Evolutionary conservation across 2,113 vertebrate species (phyloP).

Genomic region (Cyphomyrus plagiostoma): DNA sequence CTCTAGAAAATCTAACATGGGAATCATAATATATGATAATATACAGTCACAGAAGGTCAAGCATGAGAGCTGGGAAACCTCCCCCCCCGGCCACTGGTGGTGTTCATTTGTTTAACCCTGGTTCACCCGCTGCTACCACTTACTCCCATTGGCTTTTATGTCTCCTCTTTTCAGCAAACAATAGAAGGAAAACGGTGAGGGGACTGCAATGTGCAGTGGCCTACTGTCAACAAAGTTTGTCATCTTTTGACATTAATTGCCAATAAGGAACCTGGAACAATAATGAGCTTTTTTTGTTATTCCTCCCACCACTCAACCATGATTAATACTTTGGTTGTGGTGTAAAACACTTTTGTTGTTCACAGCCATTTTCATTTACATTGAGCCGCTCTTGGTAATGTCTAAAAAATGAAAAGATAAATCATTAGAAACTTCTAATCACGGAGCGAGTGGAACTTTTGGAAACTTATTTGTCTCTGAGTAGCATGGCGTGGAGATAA

Average conservation of each 20-base stretch:
- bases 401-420: not conserved
- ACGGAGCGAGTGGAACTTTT: not conserved
- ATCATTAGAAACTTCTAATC: not conserved
- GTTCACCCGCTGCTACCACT: not conserved
- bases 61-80: too few species aligned
- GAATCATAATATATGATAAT: not conserved
- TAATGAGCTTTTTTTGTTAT: constrained; percentile 17
- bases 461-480: not conserved
- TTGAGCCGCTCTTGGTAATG: not conserved
- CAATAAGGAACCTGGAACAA: constrained; percentile 16
- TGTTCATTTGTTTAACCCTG: not conserved
- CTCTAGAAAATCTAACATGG: not conserved
- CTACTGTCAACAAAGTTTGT: constrained; percentile 11
- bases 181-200: not conserved
- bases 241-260: constrained; percentile 20
- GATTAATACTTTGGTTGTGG: constrained; percentile 15
- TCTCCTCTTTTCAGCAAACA: not conserved
- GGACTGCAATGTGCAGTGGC: not conserved
- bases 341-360: not conserved
- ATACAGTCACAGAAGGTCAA: not conserved
- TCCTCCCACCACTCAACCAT: constrained; percentile 12
- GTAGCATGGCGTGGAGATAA: not conserved
- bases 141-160: not conserved
- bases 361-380: not conserved
- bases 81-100: not conserved